phyloP scores from a whole-genome alignment of 2,113 vertebrate genomes.

The Dasyornis broadbenti region DNA sequence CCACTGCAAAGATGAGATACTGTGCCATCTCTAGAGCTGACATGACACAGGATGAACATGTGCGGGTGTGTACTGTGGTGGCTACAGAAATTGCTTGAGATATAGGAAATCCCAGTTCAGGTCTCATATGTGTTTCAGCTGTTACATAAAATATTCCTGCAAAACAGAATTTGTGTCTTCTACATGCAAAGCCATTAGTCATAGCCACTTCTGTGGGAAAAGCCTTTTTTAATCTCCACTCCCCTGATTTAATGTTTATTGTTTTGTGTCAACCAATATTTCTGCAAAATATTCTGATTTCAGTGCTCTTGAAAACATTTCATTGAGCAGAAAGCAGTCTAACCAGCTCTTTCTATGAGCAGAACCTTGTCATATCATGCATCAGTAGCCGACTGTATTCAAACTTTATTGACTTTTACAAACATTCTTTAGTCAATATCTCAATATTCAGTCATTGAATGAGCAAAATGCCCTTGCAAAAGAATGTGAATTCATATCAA shows the following conservation, averaged over 20 bases:
- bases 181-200: background rate
- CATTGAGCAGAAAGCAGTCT: background rate
- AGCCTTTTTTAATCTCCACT: background rate
- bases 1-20: background rate
- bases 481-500: background rate
- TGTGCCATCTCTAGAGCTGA: background rate
- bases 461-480: background rate
- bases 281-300: background rate
- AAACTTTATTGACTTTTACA: background rate
- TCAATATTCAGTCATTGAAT: background rate
- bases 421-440: background rate
- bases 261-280: background rate
- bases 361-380: background rate
- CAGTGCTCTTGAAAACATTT: background rate
- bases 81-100: background rate
- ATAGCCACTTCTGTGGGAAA: background rate
- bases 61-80: background rate
- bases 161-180: background rate
- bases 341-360: background rate
- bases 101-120: background rate
- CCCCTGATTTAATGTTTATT: background rate
- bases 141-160: background rate
- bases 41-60: accelerated
- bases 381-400: background rate
- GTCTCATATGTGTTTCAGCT: background rate